phyloP scores from a whole-genome alignment of 2,113 vertebrate species.

The Ancistrus triradiatus region DNA sequence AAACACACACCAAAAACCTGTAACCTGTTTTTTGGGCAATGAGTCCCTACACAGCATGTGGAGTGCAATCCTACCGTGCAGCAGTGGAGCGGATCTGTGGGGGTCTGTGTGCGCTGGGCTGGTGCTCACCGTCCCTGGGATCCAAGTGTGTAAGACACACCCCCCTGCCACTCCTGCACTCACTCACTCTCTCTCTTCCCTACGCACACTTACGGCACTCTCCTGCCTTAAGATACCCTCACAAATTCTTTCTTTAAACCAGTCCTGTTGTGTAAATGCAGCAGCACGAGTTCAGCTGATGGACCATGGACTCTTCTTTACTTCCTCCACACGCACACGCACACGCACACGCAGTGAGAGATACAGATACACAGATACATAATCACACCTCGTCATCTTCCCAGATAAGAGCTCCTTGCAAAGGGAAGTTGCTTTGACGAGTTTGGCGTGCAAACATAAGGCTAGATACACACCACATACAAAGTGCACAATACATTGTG shows the following conservation, averaged over 20 bases:
- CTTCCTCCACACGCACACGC: background rate
- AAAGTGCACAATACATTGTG: too few relatives aligned
- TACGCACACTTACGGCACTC: constrained; percentile 1
- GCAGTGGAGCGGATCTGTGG: constrained; percentile 42
- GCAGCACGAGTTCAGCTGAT: constrained; percentile 2
- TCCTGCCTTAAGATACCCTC: constrained; percentile 4
- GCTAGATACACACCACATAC: too few relatives aligned
- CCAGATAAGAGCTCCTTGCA: background rate
- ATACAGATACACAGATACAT: too few relatives aligned
- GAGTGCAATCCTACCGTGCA: constrained; percentile 50
- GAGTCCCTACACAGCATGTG: constrained; percentile 32
- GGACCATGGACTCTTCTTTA: background rate
- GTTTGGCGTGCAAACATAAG: too few relatives aligned
- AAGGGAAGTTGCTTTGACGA: background rate
- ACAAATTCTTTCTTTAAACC: background rate
- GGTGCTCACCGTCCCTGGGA: constrained; percentile 41
- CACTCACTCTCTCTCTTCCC: constrained; percentile 10
- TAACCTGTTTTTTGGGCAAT: background rate
- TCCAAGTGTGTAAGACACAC: constrained; percentile 46
- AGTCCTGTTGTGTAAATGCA: constrained; percentile 4
- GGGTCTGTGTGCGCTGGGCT: constrained; percentile 49
- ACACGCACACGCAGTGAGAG: too few relatives aligned
- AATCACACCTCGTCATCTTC: too few relatives aligned
- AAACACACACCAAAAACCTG: constrained; percentile 24
- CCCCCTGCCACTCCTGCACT: constrained; percentile 40